phyloP scores from a whole-genome alignment of 2,888 invertebrate species.

The Noctua comes region DNA sequence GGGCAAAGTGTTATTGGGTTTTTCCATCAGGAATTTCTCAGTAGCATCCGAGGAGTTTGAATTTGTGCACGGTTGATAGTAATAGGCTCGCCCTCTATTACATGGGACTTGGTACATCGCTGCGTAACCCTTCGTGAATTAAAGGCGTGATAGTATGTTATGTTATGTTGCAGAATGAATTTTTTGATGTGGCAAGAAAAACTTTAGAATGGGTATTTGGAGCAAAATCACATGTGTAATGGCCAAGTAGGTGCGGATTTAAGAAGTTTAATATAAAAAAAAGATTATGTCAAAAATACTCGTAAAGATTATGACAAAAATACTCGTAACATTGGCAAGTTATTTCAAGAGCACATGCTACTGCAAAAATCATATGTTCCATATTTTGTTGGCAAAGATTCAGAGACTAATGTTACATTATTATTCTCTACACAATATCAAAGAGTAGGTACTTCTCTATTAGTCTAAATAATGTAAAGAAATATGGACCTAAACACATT shows the following conservation, averaged over 20 bases:
- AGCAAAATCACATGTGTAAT: not conserved
- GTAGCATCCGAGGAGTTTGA: too few relatives aligned
- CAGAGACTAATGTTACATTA: not conserved
- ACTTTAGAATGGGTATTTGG: not conserved
- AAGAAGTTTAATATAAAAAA: not conserved
- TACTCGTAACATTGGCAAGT: too few relatives aligned
- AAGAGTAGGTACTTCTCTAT: not conserved
- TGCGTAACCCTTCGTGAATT: too few relatives aligned
- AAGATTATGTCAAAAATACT: too few relatives aligned
- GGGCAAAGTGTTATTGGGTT: too few relatives aligned
- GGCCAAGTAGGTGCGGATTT: not conserved
- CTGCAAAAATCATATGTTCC: not conserved
- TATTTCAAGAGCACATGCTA: not conserved
- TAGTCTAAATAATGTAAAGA: not conserved
- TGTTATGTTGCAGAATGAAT: not conserved
- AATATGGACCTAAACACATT: not conserved
- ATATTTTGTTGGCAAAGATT: not conserved
- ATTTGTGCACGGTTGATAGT: too few relatives aligned
- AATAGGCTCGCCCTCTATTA: too few relatives aligned
- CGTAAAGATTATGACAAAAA: too few relatives aligned
- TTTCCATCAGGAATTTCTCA: too few relatives aligned
- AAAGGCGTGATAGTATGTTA: too few relatives aligned
- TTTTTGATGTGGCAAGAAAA: not conserved
- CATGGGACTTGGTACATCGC: too few relatives aligned
- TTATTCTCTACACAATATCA: not conserved